Conservation (phyloP, 2,797 vertebrate genomes). For the Selene dorsalis region DNA sequence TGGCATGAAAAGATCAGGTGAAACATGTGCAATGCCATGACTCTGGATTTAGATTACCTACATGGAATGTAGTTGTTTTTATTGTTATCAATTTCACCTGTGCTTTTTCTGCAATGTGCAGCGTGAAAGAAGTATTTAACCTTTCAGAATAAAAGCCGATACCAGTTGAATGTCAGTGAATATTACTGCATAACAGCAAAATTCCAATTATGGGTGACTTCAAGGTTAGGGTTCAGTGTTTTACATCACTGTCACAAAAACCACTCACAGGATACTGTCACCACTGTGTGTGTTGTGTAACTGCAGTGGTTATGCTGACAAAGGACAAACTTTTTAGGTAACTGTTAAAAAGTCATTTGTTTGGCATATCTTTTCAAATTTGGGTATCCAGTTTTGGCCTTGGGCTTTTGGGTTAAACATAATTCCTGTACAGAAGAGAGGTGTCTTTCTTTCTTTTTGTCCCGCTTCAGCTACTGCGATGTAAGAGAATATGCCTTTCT, state of each 20-base stretch:
- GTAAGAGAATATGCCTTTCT: background rate
- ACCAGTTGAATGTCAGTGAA: background rate
- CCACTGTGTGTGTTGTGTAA: background rate
- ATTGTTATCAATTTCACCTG: slow-evolving; percentile 6
- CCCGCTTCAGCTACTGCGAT: background rate
- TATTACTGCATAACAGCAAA: background rate
- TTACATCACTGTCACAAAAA: background rate
- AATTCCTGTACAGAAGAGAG: background rate
- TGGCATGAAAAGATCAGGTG: background rate
- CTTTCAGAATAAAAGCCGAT: background rate
- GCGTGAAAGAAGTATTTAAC: background rate
- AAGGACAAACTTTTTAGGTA: background rate
- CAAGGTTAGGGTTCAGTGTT: background rate
- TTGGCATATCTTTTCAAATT: background rate
- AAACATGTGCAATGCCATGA: background rate
- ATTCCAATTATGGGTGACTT: background rate
- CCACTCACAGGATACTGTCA: background rate
- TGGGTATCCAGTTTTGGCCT: background rate
- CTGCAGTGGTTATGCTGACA: background rate
- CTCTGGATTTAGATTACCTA: background rate
- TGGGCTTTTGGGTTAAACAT: background rate
- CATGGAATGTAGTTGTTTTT: slow-evolving; percentile 13
- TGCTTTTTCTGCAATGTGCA: background rate
- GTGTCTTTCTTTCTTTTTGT: background rate
- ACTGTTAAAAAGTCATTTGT: background rate